Percentiles rank a stretch among this genome's conserved stretches.
phyloP scores from a whole-genome alignment of 1,140 invertebrate genomes.

The Euura lappo region DNA sequence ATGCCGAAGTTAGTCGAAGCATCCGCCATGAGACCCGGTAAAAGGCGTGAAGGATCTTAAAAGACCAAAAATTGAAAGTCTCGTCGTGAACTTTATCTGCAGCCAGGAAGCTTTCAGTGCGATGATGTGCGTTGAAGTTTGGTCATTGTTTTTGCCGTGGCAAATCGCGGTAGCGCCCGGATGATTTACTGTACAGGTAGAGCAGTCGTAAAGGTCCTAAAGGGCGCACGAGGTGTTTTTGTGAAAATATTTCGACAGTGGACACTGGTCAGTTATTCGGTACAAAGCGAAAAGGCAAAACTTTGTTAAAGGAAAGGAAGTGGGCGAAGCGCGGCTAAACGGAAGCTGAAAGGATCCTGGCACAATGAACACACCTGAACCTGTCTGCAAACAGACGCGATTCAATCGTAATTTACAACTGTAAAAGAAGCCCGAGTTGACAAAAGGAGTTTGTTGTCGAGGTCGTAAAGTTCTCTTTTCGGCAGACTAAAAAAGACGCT shows the following conservation, averaged over 20 bases:
- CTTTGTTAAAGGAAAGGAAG: not conserved
- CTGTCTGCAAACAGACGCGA: conserved; percentile 12
- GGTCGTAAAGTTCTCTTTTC: too few relatives aligned
- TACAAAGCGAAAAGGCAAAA: not conserved
- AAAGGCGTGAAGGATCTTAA: not conserved
- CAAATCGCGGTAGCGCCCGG: conserved; percentile 37
- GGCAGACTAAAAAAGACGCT: too few relatives aligned
- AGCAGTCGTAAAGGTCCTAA: conserved; percentile 3
- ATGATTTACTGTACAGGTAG: conserved; percentile 28
- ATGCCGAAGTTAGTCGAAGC: conserved; percentile 20
- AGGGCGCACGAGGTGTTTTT: not conserved
- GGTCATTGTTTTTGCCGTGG: conserved; percentile 40
- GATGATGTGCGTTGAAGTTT: conserved; percentile 24
- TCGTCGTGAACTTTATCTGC: not conserved
- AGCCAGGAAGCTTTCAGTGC: conserved; percentile 14
- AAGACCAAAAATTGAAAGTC: not conserved
- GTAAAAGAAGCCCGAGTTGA: too few relatives aligned
- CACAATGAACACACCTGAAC: conserved; percentile 39
- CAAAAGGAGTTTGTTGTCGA: too few relatives aligned
- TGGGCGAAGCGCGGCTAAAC: conserved; percentile 2
- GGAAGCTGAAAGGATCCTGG: not conserved
- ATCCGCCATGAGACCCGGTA: conserved; percentile 12
- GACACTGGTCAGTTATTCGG: not conserved
- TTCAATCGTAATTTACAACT: not conserved
- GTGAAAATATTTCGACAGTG: conserved; percentile 2